These are phyloP conservation scores for Tokudaia tokunoshimensis DNA, from an alignment of 2,797 vertebrate genomes.

Conservation along the genomic window DNA sequence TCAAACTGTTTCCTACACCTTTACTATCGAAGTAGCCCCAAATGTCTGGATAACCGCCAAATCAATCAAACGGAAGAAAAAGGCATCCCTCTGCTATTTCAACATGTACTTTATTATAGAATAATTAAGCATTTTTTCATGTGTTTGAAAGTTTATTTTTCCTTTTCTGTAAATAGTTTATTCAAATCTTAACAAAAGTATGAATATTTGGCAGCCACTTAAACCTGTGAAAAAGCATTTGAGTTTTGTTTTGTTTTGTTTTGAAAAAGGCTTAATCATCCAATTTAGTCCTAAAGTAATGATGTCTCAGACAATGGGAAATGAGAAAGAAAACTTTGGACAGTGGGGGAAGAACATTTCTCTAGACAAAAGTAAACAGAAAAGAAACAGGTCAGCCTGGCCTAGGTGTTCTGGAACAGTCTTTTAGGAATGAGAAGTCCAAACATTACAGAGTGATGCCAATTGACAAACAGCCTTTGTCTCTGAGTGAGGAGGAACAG, in stretches of 20 bases:
- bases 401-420: neutral
- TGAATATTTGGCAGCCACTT: constrained; percentile 41
- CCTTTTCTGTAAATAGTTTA: constrained; percentile 44
- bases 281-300: constrained; percentile 34
- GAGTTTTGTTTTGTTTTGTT: neutral
- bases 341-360: neutral
- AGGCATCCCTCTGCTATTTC: neutral
- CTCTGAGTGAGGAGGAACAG: neutral
- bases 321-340: constrained; percentile 30
- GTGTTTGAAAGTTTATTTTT: constrained; percentile 33
- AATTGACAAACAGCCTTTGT: neutral
- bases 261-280: constrained; percentile 46
- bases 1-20: constrained; percentile 18
- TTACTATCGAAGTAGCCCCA: neutral
- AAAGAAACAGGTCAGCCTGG: constrained; percentile 15
- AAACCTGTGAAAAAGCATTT: constrained; percentile 46
- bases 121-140: neutral
- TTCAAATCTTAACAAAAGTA: constrained; percentile 17
- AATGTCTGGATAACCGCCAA: constrained; percentile 31
- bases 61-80: neutral
- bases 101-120: neutral
- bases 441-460: neutral
- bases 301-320: constrained; percentile 51
- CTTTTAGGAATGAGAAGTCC: constrained; percentile 19
- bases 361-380: constrained; percentile 29